These are phyloP conservation scores for Toxotes chatareus DNA, from an alignment of 2,113 vertebrate genomes.

Conservation along the genomic window DNA sequence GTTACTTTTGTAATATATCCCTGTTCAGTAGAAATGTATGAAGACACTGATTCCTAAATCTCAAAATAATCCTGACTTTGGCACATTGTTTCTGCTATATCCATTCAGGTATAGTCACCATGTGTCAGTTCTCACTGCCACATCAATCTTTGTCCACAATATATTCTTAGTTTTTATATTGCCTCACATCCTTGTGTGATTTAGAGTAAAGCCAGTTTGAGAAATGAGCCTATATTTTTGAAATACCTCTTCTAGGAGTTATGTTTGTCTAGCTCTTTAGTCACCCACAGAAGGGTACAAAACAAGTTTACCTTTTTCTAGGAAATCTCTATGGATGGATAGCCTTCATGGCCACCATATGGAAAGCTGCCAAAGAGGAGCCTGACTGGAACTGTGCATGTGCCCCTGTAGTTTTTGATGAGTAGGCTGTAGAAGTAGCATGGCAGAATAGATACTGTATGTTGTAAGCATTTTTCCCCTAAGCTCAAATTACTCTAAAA, in stretches of 20 bases:
- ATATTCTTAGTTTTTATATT: constrained; percentile 6
- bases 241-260: constrained; percentile 2
- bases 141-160: not conserved
- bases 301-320: not conserved
- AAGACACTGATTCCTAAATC: constrained; percentile 10
- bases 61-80: not conserved
- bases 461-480: not conserved
- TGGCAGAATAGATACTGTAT: not conserved
- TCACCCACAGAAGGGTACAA: not conserved
- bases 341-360: not conserved
- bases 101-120: not conserved
- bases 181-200: constrained; percentile 2
- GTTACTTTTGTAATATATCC: not conserved
- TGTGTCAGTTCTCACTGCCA: not conserved
- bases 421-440: not conserved
- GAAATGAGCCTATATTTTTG: constrained; percentile 5
- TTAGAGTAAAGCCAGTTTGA: constrained; percentile 25
- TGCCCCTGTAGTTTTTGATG: not conserved
- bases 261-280: constrained; percentile 7
- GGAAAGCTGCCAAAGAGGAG: not conserved
- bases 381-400: not conserved
- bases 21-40: constrained; percentile 16
- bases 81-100: not conserved
- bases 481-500: constrained; percentile 6
- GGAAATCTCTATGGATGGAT: not conserved